Conservation (phyloP, 2,797 vertebrate genomes). For the Syngnathus rostellatus region DNA sequence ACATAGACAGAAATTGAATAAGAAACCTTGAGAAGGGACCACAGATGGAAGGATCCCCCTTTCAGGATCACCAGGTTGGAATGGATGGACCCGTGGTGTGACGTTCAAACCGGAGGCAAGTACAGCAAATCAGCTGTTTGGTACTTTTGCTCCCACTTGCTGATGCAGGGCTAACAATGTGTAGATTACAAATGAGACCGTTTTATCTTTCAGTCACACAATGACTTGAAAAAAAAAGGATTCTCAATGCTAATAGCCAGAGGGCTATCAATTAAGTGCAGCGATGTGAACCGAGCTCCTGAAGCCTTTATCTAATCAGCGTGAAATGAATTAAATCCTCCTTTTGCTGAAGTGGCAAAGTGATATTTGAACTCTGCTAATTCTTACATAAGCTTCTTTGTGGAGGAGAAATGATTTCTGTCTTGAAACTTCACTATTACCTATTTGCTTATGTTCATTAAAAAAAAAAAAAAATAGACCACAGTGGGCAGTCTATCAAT, state of each 20-base stretch:
- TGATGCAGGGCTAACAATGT: slow-evolving; percentile 17
- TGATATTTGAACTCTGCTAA: slow-evolving; percentile 27
- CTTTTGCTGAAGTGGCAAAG: slow-evolving; percentile 35
- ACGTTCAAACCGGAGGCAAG: slow-evolving; percentile 19
- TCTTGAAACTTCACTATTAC: too few relatives aligned
- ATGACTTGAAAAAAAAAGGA: background rate
- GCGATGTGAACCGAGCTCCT: slow-evolving; percentile 44
- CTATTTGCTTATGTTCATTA: background rate
- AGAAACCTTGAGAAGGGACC: too few relatives aligned
- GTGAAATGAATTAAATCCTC: slow-evolving; percentile 39
- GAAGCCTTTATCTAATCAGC: slow-evolving; percentile 34
- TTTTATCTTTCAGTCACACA: background rate
- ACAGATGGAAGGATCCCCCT: too few relatives aligned
- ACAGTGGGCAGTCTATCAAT: background rate
- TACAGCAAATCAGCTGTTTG: slow-evolving; percentile 3
- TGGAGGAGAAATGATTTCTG: background rate
- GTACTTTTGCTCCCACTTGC: slow-evolving; percentile 18
- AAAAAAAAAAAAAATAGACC: background rate
- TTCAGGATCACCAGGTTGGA: too few relatives aligned
- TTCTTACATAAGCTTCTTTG: slow-evolving; percentile 14
- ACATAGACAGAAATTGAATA: too few relatives aligned
- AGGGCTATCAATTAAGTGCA: slow-evolving; percentile 48
- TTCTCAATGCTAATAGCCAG: slow-evolving; percentile 32
- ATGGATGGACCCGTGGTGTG: too few relatives aligned
- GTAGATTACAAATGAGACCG: slow-evolving; percentile 5